Evolutionary conservation across 2,888 invertebrate species (phyloP).

Genomic region (Ernsta delagoae): DNA sequence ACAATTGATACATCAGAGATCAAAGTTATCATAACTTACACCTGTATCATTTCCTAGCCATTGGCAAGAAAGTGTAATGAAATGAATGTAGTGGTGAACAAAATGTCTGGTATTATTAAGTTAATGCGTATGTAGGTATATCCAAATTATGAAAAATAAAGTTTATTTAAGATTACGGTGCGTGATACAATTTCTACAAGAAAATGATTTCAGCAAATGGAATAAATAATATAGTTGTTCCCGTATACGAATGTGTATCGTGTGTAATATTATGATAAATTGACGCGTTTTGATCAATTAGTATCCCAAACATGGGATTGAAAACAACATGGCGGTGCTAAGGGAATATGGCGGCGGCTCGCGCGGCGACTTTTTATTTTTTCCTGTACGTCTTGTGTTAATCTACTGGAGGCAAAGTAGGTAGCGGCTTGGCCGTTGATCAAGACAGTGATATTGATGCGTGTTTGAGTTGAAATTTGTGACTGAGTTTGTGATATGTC

Average conservation of each 20-base stretch:
- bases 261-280: slow-evolving; percentile 35
- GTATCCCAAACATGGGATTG: slow-evolving; percentile 51
- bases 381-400: not conserved
- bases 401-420: not conserved
- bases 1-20: no score
- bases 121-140: no score
- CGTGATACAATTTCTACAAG: not conserved
- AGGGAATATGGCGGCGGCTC: slow-evolving; percentile 44
- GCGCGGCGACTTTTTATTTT: slow-evolving; percentile 7
- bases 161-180: no score
- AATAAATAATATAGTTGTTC: not conserved
- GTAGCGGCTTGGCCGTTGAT: not conserved
- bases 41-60: no score
- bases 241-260: slow-evolving; percentile 10
- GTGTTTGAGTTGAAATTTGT: not conserved
- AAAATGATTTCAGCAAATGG: not conserved
- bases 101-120: no score
- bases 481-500: no score
- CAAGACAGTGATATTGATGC: not conserved
- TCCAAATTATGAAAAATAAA: no score
- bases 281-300: slow-evolving; percentile 43
- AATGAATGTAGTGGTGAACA: no score
- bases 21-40: no score
- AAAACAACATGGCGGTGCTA: slow-evolving; percentile 64
- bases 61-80: no score